phyloP scores from a whole-genome alignment of 2,113 vertebrate genomes.

The Prunella fulvescens region DNA sequence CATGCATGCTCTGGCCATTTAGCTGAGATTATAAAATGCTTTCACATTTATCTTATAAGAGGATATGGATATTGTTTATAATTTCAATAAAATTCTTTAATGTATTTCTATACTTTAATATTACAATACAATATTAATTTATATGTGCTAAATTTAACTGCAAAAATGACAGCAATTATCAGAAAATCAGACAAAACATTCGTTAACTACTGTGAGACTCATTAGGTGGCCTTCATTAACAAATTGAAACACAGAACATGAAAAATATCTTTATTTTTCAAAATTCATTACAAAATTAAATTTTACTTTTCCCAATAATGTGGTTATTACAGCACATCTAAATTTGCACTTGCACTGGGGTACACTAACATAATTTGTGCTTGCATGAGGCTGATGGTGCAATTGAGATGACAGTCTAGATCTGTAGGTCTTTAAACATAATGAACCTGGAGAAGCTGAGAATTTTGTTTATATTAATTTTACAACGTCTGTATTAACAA shows the following conservation, averaged over 20 bases:
- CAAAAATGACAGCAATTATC: not conserved
- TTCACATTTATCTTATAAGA: not conserved
- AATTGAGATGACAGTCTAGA: not conserved
- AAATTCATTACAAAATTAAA: not conserved
- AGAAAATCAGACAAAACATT: not conserved
- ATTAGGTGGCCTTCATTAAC: not conserved
- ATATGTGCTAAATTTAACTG: not conserved
- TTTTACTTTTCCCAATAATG: not conserved
- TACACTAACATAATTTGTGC: not conserved
- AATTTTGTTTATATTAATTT: not conserved
- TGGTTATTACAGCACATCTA: not conserved
- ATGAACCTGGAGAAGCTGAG: not conserved
- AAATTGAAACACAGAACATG: not conserved
- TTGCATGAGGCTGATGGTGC: not conserved
- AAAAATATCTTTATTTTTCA: not conserved
- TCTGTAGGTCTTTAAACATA: not conserved
- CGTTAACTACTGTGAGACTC: not conserved
- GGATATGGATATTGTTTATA: not conserved
- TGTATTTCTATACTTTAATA: not conserved
- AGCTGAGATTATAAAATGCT: not conserved
- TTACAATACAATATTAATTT: not conserved
- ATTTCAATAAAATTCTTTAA: not conserved
- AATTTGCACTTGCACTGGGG: not conserved
- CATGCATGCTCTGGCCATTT: not conserved
- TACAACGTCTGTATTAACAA: not conserved